Evolutionary conservation across 2,113 vertebrate species (phyloP).

Genomic region (Leucosticte australis): DNA sequence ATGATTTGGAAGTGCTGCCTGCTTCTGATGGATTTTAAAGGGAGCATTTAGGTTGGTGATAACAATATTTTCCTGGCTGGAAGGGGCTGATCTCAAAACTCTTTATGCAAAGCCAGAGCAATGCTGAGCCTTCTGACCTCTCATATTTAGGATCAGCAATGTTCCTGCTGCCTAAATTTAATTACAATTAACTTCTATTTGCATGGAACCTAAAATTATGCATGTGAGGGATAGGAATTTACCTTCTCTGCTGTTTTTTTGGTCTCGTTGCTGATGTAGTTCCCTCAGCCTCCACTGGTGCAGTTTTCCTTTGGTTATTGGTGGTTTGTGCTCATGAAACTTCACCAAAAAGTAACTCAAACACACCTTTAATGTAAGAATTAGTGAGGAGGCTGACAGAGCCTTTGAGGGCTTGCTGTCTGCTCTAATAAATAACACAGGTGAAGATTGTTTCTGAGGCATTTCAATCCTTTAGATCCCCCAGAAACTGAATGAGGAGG

Average conservation of each 20-base stretch:
- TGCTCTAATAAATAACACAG: accelerated
- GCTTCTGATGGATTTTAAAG: not conserved
- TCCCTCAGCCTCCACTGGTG: not conserved
- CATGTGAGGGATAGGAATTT: not conserved
- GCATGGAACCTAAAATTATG: not conserved
- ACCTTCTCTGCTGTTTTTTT: accelerated
- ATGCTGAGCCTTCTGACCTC: not conserved
- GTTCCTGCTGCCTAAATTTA: not conserved
- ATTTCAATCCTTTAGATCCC: not conserved
- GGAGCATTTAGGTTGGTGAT: not conserved
- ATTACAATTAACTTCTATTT: not conserved
- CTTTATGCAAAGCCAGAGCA: not conserved
- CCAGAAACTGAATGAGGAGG: accelerated
- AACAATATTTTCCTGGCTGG: not conserved
- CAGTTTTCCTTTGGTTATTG: not conserved
- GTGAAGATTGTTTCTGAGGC: not conserved
- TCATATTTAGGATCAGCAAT: not conserved
- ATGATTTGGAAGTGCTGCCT: not conserved
- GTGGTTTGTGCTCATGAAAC: not conserved
- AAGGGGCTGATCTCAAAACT: not conserved
- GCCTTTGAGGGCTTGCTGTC: not conserved
- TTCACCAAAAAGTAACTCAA: not conserved
- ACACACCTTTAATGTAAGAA: not conserved
- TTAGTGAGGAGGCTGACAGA: not conserved
- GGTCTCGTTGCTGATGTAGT: not conserved